Percentiles rank a stretch among this genome's conserved stretches.
Evolutionary conservation across 2,888 invertebrate species (phyloP).

Genomic region (Brenthis daphne): DNA sequence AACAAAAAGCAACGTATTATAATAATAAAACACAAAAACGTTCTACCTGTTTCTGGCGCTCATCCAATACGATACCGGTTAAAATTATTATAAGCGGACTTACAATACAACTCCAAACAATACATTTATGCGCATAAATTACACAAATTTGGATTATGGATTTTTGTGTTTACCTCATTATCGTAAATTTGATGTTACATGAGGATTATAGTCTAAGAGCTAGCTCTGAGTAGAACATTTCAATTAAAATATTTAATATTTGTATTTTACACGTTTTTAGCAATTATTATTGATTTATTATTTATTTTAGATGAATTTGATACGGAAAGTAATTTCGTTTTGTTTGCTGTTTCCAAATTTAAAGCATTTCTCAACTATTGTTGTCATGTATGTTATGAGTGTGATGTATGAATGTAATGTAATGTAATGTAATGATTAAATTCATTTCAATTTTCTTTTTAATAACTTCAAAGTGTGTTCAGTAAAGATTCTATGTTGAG

Average conservation of each 20-base stretch:
- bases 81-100: conserved; percentile 17
- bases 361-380: background rate
- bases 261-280: too few relatives aligned
- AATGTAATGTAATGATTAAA: too few relatives aligned
- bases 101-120: conserved; percentile 24
- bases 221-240: background rate
- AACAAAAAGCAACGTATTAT: conserved; percentile 7
- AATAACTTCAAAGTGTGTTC: too few relatives aligned
- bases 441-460: too few relatives aligned
- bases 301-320: too few relatives aligned
- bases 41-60: conserved; percentile 13
- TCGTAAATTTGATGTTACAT: conserved; percentile 33
- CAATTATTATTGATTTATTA: too few relatives aligned
- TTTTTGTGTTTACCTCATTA: conserved; percentile 30
- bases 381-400: too few relatives aligned
- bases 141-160: conserved; percentile 29
- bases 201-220: background rate
- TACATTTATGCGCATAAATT: conserved; percentile 27
- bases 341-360: too few relatives aligned
- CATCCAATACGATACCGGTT: conserved; percentile 12
- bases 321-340: too few relatives aligned
- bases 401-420: too few relatives aligned
- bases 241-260: too few relatives aligned
- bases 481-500: too few relatives aligned
- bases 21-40: conserved; percentile 11